Evolutionary conservation across 1,140 invertebrate species (phyloP).

Genomic region (Solenopsis invicta): DNA sequence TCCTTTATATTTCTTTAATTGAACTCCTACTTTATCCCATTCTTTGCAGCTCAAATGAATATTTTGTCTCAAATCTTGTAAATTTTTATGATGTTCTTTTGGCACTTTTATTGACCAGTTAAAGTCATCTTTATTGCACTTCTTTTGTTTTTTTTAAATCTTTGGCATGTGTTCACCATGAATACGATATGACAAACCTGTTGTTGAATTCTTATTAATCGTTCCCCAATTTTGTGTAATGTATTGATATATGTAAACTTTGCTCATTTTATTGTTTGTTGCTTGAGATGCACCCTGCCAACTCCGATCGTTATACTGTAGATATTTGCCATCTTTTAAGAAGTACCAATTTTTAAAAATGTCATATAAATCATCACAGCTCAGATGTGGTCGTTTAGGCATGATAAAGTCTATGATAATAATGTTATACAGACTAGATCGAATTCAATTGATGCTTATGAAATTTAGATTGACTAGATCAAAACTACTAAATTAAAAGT

Average conservation of each 20-base stretch:
- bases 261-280: slow-evolving; percentile 13
- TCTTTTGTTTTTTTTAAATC: no score
- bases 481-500: no score
- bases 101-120: slow-evolving; percentile 1
- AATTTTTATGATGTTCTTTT: slow-evolving; percentile 2
- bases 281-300: background rate
- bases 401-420: background rate
- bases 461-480: no score
- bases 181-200: slow-evolving; percentile 6
- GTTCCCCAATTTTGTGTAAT: slow-evolving; percentile 17
- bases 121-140: background rate
- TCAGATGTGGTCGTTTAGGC: background rate
- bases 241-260: slow-evolving; percentile 4
- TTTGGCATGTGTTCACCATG: background rate
- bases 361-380: slow-evolving; percentile 5
- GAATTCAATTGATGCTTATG: background rate
- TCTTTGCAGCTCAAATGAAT: slow-evolving; percentile 8
- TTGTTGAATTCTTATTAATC: background rate
- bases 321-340: slow-evolving; percentile 4
- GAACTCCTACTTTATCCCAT: slow-evolving; percentile 4
- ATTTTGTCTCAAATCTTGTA: slow-evolving; percentile 18
- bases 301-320: background rate
- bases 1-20: slow-evolving; percentile 18
- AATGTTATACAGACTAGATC: background rate
- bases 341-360: background rate